Evolutionary conservation across 2,113 vertebrate species (phyloP).

Genomic region (Phoenicopterus ruber): DNA sequence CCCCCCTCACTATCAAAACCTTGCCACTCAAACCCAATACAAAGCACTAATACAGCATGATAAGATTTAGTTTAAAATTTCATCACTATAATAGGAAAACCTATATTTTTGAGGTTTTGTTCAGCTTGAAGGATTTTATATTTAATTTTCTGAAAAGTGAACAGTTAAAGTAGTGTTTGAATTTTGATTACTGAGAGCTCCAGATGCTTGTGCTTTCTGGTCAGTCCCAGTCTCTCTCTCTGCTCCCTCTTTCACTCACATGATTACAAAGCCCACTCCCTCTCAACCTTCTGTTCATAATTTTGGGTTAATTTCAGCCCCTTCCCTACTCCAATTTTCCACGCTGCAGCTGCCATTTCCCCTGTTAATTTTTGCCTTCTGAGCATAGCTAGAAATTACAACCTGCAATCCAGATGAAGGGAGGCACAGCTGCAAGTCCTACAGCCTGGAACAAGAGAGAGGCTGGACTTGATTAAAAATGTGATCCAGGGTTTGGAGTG

Average conservation of each 20-base stretch:
- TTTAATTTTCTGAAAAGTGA: too few species aligned
- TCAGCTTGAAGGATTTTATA: too few species aligned
- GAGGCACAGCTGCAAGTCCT: not conserved
- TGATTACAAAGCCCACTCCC: not conserved
- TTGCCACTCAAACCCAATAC: too few species aligned
- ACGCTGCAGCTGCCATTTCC: not conserved
- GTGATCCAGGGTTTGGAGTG: not conserved
- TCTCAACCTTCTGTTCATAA: not conserved
- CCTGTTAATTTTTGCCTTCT: not conserved
- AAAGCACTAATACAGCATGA: too few species aligned
- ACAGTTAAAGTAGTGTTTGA: too few species aligned
- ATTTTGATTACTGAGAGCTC: not conserved
- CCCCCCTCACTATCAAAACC: too few species aligned
- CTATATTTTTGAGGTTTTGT: too few species aligned
- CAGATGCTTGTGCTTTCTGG: not conserved
- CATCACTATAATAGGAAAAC: too few species aligned
- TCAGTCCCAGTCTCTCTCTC: not conserved
- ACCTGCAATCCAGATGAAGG: not conserved
- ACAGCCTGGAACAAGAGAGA: not conserved
- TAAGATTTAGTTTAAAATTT: too few species aligned
- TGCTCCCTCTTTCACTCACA: not conserved
- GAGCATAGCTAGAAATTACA: not conserved
- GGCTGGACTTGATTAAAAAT: not conserved
- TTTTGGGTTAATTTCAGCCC: not conserved
- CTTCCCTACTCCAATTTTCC: not conserved